Conservation (phyloP, 2,888 invertebrate species). For the Harmothoe impar region DNA sequence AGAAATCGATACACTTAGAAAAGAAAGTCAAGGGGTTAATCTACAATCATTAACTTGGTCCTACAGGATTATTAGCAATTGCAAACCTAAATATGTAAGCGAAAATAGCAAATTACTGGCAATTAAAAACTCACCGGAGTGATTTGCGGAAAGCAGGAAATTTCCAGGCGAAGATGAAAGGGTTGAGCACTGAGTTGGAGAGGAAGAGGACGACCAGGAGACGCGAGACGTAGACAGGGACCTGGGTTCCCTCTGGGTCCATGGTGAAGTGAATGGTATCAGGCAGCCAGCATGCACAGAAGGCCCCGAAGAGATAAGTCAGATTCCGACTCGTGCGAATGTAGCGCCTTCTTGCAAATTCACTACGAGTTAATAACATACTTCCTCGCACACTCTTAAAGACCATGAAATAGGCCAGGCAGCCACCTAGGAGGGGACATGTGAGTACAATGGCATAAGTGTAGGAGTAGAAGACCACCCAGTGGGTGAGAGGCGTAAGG, state of each 20-base stretch:
- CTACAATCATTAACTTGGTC: too few relatives aligned
- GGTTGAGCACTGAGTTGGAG: conserved; percentile 38
- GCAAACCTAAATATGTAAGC: too few relatives aligned
- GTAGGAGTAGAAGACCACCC: conserved; percentile 54
- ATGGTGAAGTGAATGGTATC: conserved; percentile 55
- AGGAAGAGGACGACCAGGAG: conserved; percentile 39
- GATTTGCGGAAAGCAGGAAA: conserved; percentile 40
- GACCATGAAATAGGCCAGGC: conserved; percentile 32
- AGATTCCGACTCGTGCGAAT: conserved; percentile 43
- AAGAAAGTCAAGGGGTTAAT: too few relatives aligned
- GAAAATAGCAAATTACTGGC: too few relatives aligned
- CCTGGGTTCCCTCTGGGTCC: conserved; percentile 23
- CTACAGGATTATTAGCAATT: too few relatives aligned
- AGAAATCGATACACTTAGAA: too few relatives aligned
- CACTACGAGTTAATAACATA: conserved; percentile 44
- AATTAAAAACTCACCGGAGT: not conserved
- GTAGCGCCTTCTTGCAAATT: conserved; percentile 44
- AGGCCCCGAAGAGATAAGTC: conserved; percentile 10
- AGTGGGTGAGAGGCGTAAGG: not conserved
- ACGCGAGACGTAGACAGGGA: conserved; percentile 22
- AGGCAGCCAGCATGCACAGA: conserved; percentile 61
- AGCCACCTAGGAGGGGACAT: conserved; percentile 7
- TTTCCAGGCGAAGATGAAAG: conserved; percentile 62
- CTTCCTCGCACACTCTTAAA: conserved; percentile 50
- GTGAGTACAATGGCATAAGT: conserved; percentile 25